Percentiles rank a stretch among this genome's conserved stretches.
These are phyloP conservation scores for Oxyscelio sp. DNA, from an alignment of 2,888 invertebrate species.

Conservation along the genomic window DNA sequence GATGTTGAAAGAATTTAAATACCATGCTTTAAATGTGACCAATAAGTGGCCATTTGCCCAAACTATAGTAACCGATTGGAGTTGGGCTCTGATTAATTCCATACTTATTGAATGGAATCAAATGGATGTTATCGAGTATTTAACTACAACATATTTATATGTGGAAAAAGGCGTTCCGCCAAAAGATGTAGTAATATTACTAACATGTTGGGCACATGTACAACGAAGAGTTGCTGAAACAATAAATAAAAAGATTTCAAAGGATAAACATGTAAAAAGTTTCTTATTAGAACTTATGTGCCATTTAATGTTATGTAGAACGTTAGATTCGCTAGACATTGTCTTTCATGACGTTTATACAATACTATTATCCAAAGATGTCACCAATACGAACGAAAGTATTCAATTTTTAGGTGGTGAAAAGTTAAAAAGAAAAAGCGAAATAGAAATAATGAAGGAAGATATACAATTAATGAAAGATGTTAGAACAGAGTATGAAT, in stretches of 20 bases:
- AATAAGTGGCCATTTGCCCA: conserved; percentile 47
- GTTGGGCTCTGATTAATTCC: conserved; percentile 62
- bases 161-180: not conserved
- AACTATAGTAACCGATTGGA: conserved; percentile 57
- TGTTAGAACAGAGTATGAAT: too few relatives aligned
- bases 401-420: conserved; percentile 15
- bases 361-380: conserved; percentile 6
- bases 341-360: conserved; percentile 42
- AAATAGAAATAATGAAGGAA: not conserved
- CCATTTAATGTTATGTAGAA: conserved; percentile 46
- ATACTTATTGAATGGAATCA: conserved; percentile 51
- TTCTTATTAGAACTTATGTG: conserved; percentile 62
- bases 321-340: conserved; percentile 32
- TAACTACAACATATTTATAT: conserved; percentile 44
- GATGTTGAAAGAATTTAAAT: conserved; percentile 48
- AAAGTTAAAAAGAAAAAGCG: conserved; percentile 1
- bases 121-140: conserved; percentile 41
- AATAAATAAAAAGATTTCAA: conserved; percentile 22
- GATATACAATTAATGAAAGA: conserved; percentile 2
- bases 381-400: conserved; percentile 12
- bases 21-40: conserved; percentile 23
- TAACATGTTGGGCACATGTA: conserved; percentile 64
- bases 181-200: not conserved
- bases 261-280: conserved; percentile 34
- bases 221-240: conserved; percentile 55